Base-by-base conservation (phyloP, 1,140 invertebrate species). In the Whitmania pigra region DNA sequence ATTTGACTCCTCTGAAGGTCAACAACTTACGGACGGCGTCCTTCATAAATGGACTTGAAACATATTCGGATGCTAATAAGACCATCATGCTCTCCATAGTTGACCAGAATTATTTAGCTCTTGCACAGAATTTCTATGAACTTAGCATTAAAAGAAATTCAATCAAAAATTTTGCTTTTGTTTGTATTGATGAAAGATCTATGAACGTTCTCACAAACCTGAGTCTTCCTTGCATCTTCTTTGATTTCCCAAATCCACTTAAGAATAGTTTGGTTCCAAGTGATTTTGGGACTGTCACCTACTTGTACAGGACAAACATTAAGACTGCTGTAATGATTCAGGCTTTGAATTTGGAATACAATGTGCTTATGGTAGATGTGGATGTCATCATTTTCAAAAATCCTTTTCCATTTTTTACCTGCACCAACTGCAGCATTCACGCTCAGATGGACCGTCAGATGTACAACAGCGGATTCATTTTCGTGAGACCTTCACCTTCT, bases 341-440 rank as follows among this genome's bases (percentile, higher is more conserved):
- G 43, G 40, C 60, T 1, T 40, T 74, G 73, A 49, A 25, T 25
- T 57, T 40, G 11, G 53, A 54, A 20, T 72, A 68, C 20, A 31
- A 31, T n/a, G 71, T 69, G 36, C 53, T 74, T 4, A 18, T 74
- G 27, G 43, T 40, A 13, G 73, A 74, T 53, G 43, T 72, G 25
- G 73, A 74, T 54, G 73, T 74, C n/a, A 43, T 70, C 27, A 55
- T 74, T 9, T 74, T 74, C 67, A 63, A 53, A 43, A 70, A 74
- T 53, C 73, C 73, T 31, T 72, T 69, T 40, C 70, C 73, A 31
- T 60, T 66, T 53, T 54, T 74, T 29, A 57, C 55, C n/a, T 71
- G 70, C 27, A 31, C 20, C 29, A 40, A 55, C 18, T 71, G 73
- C 66, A 69, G 67, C 70, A 43, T 72, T 36, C 70, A 74, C 25